phyloP scores from a whole-genome alignment of 2,113 vertebrate species.

The Syngnathoides biaculeatus region DNA sequence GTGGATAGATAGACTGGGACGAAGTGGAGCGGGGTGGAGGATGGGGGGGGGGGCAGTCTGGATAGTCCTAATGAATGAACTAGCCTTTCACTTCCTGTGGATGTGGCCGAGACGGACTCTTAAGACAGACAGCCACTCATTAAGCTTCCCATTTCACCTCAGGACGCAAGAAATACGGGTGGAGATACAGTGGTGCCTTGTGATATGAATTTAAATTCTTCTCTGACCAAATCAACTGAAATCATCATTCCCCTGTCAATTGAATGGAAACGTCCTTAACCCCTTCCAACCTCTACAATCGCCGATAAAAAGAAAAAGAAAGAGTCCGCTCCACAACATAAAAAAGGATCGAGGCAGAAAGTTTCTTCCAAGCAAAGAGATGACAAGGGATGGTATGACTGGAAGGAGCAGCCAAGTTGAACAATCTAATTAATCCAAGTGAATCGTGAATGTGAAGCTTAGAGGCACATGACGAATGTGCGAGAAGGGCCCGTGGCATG shows the following conservation, averaged over 20 bases:
- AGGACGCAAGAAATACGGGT: neutral
- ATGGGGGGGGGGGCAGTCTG: conserved; percentile 30
- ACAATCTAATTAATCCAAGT: conserved; percentile 65
- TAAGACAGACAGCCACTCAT: conserved; percentile 51
- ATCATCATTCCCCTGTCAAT: too few species aligned
- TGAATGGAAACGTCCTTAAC: too few species aligned
- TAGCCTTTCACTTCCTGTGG: conserved; percentile 61
- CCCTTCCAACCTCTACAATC: too few species aligned
- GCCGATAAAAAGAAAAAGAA: too few species aligned
- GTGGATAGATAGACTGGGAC: conserved; percentile 51
- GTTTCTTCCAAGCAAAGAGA: conserved; percentile 31
- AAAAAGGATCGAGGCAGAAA: conserved; percentile 14
- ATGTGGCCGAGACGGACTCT: conserved; percentile 65
- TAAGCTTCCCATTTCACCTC: conserved; percentile 15
- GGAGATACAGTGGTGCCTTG: neutral
- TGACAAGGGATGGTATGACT: conserved; percentile 24
- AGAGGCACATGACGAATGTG: conserved; percentile 69
- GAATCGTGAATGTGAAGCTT: conserved; percentile 59
- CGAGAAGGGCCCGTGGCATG: conserved; percentile 65
- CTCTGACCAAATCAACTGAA: too few species aligned
- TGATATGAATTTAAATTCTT: neutral
- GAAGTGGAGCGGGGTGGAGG: conserved; percentile 7
- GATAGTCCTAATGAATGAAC: conserved; percentile 63
- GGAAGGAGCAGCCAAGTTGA: conserved; percentile 51
- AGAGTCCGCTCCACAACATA: neutral